Conservation (phyloP, 2,888 invertebrate genomes). For the Hypercompe scribonia region DNA sequence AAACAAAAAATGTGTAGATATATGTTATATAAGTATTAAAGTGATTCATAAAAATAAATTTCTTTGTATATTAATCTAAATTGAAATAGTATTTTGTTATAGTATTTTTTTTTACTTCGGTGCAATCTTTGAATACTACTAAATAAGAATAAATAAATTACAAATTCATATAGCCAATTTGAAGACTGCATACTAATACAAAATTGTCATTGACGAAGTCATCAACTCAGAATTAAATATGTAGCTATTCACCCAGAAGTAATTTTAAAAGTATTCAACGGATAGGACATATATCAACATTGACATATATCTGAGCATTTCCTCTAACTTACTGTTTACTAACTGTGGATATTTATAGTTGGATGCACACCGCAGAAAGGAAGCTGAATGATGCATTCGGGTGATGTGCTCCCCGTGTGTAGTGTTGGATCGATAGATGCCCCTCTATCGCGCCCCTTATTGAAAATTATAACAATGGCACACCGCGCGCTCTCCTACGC, state of each 20-base stretch:
- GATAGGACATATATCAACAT: slow-evolving; percentile 6
- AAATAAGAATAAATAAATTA: not conserved
- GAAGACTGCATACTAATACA: not conserved
- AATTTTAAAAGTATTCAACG: not conserved
- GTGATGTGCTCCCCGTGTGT: slow-evolving; percentile 67
- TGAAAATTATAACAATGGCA: slow-evolving; percentile 87
- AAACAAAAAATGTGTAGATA: too few species aligned
- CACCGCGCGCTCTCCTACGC: slow-evolving; percentile 75
- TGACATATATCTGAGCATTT: slow-evolving; percentile 34
- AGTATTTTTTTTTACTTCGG: too few species aligned
- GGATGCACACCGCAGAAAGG: slow-evolving; percentile 78
- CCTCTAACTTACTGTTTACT: slow-evolving; percentile 51
- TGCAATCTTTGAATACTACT: too few species aligned
- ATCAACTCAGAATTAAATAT: not conserved
- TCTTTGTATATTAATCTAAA: too few species aligned
- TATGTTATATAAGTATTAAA: too few species aligned
- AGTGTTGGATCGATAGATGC: slow-evolving; percentile 79
- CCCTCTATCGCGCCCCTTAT: slow-evolving; percentile 86
- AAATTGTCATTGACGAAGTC: too few species aligned
- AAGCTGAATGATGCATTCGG: slow-evolving; percentile 67
- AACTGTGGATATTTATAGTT: slow-evolving; percentile 78
- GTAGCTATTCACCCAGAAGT: not conserved
- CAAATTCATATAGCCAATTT: not conserved
- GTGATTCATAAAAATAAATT: too few species aligned
- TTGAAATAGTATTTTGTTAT: too few species aligned